Conservation (phyloP, 2,888 invertebrate genomes). For the Vandiemenella viatica region DNA sequence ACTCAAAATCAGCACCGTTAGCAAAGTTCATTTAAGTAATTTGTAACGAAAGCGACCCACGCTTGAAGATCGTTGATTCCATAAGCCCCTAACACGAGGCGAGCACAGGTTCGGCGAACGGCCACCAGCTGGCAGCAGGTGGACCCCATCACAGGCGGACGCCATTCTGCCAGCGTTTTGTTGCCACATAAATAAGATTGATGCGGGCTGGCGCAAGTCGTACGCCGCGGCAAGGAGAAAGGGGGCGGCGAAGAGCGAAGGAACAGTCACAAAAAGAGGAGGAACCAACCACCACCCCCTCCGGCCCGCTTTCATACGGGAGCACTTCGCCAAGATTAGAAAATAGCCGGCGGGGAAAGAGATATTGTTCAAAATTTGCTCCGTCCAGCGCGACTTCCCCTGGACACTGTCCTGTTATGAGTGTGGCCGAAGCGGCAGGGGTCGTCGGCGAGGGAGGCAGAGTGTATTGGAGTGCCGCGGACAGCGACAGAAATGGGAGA, state of each 20-base stretch:
- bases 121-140: too few relatives aligned
- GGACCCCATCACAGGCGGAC: too few relatives aligned
- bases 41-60: too few relatives aligned
- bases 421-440: too few relatives aligned
- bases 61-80: too few relatives aligned
- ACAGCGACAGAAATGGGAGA: neutral
- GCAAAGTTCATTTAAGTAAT: too few relatives aligned
- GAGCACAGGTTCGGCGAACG: too few relatives aligned
- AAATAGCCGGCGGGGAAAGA: neutral
- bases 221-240: conserved; percentile 1
- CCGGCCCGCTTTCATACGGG: neutral
- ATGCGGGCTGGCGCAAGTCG: too few relatives aligned
- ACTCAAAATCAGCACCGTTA: too few relatives aligned
- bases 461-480: neutral
- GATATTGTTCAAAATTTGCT: conserved; percentile 1
- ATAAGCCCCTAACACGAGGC: too few relatives aligned
- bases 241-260: conserved; percentile 2
- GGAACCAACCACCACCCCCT: neutral
- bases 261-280: neutral
- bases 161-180: conserved; percentile 25
- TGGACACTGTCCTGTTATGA: neutral
- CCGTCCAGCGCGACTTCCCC: neutral
- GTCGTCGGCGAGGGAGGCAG: too few relatives aligned
- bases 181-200: conserved; percentile 32
- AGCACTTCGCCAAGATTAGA: conserved; percentile 1